Percentiles rank a stretch among this genome's conserved stretches.
Evolutionary conservation across 1,140 invertebrate species (phyloP).

Genomic region (Cotesia glomerata): DNA sequence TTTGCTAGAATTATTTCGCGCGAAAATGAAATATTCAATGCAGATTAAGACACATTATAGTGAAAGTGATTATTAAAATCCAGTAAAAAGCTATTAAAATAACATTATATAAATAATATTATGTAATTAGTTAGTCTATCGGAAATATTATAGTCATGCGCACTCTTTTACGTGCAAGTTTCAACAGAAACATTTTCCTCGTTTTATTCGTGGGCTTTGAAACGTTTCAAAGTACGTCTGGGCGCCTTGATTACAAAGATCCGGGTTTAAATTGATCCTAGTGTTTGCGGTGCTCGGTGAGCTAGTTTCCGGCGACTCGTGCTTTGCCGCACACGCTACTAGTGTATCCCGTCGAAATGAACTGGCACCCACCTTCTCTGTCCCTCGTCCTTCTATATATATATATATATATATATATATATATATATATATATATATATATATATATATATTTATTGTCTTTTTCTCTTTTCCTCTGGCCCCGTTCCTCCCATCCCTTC

Average conservation of each 20-base stretch:
- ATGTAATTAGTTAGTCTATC: neutral
- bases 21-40: too few relatives aligned
- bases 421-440: neutral
- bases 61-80: too few relatives aligned
- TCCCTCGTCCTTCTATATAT: neutral
- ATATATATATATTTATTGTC: too few relatives aligned
- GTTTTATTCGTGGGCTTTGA: slow-evolving; percentile 15
- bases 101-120: too few relatives aligned
- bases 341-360: slow-evolving; percentile 13
- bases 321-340: slow-evolving; percentile 22
- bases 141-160: neutral
- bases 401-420: neutral
- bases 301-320: slow-evolving; percentile 28
- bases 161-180: slow-evolving; percentile 10
- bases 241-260: slow-evolving; percentile 48
- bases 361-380: slow-evolving; percentile 5
- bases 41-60: too few relatives aligned
- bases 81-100: too few relatives aligned
- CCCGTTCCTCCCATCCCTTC: neutral
- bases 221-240: slow-evolving; percentile 19
- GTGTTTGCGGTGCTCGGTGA: slow-evolving; percentile 41
- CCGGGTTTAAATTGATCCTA: slow-evolving; percentile 50
- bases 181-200: slow-evolving; percentile 12
- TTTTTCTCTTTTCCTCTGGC: too few relatives aligned
- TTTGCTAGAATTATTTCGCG: too few relatives aligned